Evolutionary conservation across 2,888 invertebrate genomes (phyloP).

Genomic region (Xestoiulus laeticollis): DNA sequence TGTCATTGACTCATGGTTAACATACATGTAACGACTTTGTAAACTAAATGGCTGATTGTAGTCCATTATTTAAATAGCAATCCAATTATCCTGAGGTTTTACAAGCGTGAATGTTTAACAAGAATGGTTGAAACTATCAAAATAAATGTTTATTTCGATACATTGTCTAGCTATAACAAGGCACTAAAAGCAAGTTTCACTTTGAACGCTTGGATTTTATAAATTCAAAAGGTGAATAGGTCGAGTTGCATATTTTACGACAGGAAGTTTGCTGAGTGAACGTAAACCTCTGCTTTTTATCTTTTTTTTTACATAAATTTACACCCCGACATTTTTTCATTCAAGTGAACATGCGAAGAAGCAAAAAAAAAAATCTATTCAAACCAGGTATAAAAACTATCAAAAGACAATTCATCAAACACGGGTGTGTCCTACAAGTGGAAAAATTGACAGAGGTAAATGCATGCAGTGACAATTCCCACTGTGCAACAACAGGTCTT

Average conservation of each 20-base stretch:
- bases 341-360: conserved; percentile 34
- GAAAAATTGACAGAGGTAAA: conserved; percentile 27
- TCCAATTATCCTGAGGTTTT: not conserved
- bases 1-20: too few species aligned
- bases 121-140: not conserved
- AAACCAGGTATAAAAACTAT: conserved; percentile 29
- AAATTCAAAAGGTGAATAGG: conserved; percentile 30
- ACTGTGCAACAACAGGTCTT: conserved; percentile 32
- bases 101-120: not conserved
- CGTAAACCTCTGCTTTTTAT: conserved; percentile 38
- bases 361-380: not conserved
- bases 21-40: too few species aligned
- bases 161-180: conserved; percentile 6
- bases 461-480: conserved; percentile 36
- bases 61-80: not conserved
- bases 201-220: not conserved
- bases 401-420: conserved; percentile 43
- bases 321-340: conserved; percentile 24
- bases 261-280: conserved; percentile 43
- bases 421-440: conserved; percentile 36
- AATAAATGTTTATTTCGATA: not conserved
- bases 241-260: conserved; percentile 36
- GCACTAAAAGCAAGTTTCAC: conserved; percentile 11
- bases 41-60: not conserved
- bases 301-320: conserved; percentile 40